Evolutionary conservation across 1,140 invertebrate species (phyloP), one percentile per base, ranked within the genome.

Genomic region (Diachasma alloeum): DNA sequence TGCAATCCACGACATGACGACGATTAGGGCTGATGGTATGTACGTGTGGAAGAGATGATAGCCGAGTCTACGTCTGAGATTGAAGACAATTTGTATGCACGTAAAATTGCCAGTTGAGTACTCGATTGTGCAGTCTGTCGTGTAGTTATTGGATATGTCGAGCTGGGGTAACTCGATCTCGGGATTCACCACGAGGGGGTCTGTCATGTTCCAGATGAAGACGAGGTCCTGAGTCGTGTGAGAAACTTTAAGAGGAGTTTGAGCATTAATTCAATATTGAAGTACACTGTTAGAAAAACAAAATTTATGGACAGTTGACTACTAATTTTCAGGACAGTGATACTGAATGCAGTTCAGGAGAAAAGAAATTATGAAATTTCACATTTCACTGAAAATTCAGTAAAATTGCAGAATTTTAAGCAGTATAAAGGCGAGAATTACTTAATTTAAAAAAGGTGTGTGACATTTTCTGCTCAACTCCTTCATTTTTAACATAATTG

Each of bases 1-100:
- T 8, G 96, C 96, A 81, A 97, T 96, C 96, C 95, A 97, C 11
- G 95, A 96, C 95, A 97, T 97, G 76, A 97, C 95, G 56, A 97
- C 96, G 86, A 97, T 97, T 66, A 97, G 89, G 0, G 95, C 95
- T 13, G 96, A 96, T 2, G 96, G 96, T 82, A 97, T 96, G 88
- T 97, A 97, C 0, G 96, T 97, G 88, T 97, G 96, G 83, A 97
- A 96, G 17, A 97, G 89, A 88, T 97, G 96, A 88, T 97, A 97
- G 10, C 95, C 96, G 22, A 97, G 89, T n/a, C 95, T 92, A 36
- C 96, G 91, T 24, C 93, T 91, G 68, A 97, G 89, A 87, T 95
- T 95, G 88, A 97, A 96, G 22, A 96, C 94, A 37, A 97, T 93
- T 31, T 95, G 95, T 82, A 97, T 89, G 87, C 95, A 97, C 24